Percentiles rank a stretch among this genome's conserved stretches.
Evolutionary conservation across 2,888 invertebrate species (phyloP).

Genomic region (Chaetogeoica ovagalla): DNA sequence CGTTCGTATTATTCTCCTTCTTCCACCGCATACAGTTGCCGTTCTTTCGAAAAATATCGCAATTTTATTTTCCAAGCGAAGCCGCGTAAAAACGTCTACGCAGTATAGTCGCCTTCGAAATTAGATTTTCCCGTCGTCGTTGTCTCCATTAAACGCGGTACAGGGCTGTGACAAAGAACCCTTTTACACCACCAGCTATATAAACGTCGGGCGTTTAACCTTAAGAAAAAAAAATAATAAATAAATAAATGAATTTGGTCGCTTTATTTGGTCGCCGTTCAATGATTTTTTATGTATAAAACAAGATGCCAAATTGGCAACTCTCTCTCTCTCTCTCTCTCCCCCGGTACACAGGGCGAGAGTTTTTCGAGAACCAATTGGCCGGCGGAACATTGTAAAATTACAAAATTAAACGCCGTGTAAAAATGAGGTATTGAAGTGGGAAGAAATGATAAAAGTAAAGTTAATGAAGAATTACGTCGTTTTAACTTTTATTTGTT

Average conservation of each 20-base stretch:
- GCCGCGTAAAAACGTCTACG: slow-evolving; percentile 22
- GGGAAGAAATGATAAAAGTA: slow-evolving; percentile 38
- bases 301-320: slow-evolving; percentile 43
- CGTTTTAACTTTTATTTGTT: slow-evolving; percentile 29
- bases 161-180: slow-evolving; percentile 41
- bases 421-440: neutral
- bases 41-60: slow-evolving; percentile 25
- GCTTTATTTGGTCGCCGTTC: slow-evolving; percentile 31
- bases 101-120: slow-evolving; percentile 29
- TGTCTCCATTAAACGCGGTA: slow-evolving; percentile 45
- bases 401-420: slow-evolving; percentile 31
- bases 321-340: too few relatives aligned
- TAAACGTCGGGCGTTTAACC: slow-evolving; percentile 30
- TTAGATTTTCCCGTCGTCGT: slow-evolving; percentile 39
- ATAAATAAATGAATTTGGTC: neutral
- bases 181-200: slow-evolving; percentile 36
- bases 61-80: slow-evolving; percentile 34
- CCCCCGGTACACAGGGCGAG: neutral
- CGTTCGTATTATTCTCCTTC: neutral
- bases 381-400: slow-evolving; percentile 8
- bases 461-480: slow-evolving; percentile 43
- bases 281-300: slow-evolving; percentile 36
- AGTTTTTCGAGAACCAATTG: slow-evolving; percentile 25
- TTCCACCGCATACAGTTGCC: neutral
- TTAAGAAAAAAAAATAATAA: slow-evolving; percentile 25